phyloP scores from a whole-genome alignment of 2,888 invertebrate species.

The Anoplius nigerrimus region DNA sequence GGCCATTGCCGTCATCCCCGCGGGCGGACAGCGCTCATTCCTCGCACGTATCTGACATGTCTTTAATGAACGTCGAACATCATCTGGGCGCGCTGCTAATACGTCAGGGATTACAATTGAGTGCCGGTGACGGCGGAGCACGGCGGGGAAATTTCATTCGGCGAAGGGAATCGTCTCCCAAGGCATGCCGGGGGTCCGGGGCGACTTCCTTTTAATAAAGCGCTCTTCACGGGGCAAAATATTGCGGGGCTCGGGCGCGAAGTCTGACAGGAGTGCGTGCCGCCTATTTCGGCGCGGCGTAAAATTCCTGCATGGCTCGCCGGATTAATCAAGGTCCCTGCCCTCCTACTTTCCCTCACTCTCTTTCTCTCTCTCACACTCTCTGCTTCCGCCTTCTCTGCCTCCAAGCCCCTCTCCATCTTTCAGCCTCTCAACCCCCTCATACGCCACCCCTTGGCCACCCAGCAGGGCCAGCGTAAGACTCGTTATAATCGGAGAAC shows the following conservation, averaged over 20 bases:
- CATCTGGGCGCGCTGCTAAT: constrained; percentile 20
- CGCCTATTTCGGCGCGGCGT: too few species aligned
- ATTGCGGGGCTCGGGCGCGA: too few species aligned
- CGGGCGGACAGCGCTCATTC: background rate
- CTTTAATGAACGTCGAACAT: constrained; percentile 33
- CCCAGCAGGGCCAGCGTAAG: constrained; percentile 10
- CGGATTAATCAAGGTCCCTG: background rate
- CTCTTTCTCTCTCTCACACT: background rate
- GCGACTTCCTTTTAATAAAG: too few species aligned
- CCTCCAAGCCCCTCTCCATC: too few species aligned
- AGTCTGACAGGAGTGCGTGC: too few species aligned
- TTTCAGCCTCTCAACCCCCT: background rate
- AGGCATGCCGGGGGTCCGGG: too few species aligned
- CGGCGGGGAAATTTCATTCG: too few species aligned
- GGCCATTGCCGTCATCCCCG: background rate
- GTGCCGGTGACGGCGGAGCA: too few species aligned
- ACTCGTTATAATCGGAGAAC: constrained; percentile 29
- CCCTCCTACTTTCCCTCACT: background rate
- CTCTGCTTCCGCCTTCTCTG: background rate
- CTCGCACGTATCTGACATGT: constrained; percentile 4
- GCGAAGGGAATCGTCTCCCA: too few species aligned
- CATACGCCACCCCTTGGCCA: too few species aligned
- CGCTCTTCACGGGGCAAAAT: too few species aligned
- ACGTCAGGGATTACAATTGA: constrained; percentile 5
- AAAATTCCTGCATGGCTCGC: too few species aligned